phyloP scores from a whole-genome alignment of 2,888 invertebrate species.

The Apodemia duryi region DNA sequence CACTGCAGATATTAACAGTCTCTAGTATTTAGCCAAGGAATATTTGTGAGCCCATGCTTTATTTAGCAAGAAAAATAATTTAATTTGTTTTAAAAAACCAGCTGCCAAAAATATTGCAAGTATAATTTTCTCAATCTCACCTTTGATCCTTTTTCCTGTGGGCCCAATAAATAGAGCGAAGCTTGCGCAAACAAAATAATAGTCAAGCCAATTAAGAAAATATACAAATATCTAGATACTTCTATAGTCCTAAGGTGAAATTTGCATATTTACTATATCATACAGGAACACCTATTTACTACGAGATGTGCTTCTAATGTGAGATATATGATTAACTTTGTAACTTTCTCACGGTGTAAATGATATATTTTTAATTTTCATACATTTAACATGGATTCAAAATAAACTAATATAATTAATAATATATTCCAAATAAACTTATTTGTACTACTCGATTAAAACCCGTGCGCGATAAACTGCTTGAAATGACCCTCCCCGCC shows the following conservation, averaged over 20 bases:
- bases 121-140: constrained; percentile 53
- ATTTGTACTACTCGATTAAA: neutral
- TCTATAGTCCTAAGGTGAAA: neutral
- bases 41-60: neutral
- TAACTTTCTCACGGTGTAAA: neutral
- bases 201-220: constrained; percentile 70
- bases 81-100: neutral
- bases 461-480: too few species aligned
- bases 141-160: constrained; percentile 66
- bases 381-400: neutral
- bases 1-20: neutral
- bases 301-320: neutral
- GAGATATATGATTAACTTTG: neutral
- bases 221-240: neutral
- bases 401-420: neutral
- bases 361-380: neutral
- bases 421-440: neutral
- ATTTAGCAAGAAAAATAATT: neutral
- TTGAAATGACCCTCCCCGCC: too few species aligned
- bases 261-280: neutral
- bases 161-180: constrained; percentile 70
- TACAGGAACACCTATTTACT: neutral
- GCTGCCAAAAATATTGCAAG: neutral
- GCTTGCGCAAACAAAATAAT: constrained; percentile 76
- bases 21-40: neutral